Conservation (phyloP, 2,113 vertebrate species). For the Bungarus multicinctus region DNA sequence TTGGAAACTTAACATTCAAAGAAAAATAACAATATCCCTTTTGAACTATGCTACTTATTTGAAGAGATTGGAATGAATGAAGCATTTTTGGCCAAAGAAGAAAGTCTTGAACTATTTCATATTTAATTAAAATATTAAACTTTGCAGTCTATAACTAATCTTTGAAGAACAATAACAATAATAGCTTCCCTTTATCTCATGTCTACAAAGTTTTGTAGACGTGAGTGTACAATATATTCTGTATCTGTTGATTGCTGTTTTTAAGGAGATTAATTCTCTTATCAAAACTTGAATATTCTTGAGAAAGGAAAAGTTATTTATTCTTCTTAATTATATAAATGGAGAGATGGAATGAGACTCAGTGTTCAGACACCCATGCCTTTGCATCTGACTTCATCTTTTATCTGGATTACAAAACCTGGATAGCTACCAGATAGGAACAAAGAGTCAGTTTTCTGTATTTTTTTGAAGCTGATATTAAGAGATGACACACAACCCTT, state of each 20-base stretch:
- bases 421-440: background rate
- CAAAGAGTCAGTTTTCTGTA: background rate
- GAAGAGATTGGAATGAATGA: background rate
- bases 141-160: background rate
- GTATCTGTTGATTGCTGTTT: background rate
- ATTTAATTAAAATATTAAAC: background rate
- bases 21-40: background rate
- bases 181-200: background rate
- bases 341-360: too few relatives aligned
- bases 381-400: background rate
- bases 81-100: background rate
- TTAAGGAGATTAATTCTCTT: background rate
- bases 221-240: background rate
- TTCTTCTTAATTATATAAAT: background rate
- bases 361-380: background rate
- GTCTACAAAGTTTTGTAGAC: background rate
- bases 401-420: background rate
- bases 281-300: background rate
- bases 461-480: background rate
- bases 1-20: background rate
- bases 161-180: background rate
- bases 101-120: background rate
- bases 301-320: background rate
- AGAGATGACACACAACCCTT: background rate
- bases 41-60: background rate